Evolutionary conservation across 2,113 vertebrate genomes (phyloP).

Genomic region (Chloropsis hardwickii): DNA sequence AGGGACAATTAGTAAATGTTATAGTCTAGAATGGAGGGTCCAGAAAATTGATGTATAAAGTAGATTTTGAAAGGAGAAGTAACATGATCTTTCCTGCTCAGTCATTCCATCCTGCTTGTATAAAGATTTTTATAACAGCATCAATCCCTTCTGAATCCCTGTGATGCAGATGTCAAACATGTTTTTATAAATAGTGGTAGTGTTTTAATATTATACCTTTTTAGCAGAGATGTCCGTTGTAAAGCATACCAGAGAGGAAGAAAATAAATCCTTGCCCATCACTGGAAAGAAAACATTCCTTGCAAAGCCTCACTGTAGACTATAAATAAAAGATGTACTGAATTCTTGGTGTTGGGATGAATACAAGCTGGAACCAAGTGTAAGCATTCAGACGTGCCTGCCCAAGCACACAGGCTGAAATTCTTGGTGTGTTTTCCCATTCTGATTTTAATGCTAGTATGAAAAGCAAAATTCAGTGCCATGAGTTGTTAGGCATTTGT

Average conservation of each 20-base stretch:
- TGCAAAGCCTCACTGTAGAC: not conserved
- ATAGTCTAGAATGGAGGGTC: not conserved
- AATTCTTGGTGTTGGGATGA: not conserved
- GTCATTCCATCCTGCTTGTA: not conserved
- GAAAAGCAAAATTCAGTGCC: not conserved
- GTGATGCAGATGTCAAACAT: not conserved
- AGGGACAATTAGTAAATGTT: conserved; percentile 42
- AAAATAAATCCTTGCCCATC: not conserved
- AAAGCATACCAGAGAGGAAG: conserved; percentile 24
- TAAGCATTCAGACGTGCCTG: not conserved
- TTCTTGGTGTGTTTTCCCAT: not conserved
- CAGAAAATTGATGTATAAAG: conserved; percentile 12
- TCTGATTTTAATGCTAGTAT: not conserved
- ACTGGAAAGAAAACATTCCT: not conserved
- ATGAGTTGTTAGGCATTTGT: not conserved
- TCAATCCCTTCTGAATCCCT: not conserved
- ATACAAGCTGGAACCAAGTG: not conserved
- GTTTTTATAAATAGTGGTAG: not conserved
- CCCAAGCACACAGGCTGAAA: not conserved
- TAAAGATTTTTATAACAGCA: not conserved
- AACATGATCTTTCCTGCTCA: not conserved
- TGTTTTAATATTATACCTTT: not conserved
- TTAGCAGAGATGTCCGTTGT: not conserved
- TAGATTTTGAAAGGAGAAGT: not conserved
- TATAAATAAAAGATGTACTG: conserved; percentile 39